Conservation (phyloP, 2,888 invertebrate species). For the Dryadula phaetusa region DNA sequence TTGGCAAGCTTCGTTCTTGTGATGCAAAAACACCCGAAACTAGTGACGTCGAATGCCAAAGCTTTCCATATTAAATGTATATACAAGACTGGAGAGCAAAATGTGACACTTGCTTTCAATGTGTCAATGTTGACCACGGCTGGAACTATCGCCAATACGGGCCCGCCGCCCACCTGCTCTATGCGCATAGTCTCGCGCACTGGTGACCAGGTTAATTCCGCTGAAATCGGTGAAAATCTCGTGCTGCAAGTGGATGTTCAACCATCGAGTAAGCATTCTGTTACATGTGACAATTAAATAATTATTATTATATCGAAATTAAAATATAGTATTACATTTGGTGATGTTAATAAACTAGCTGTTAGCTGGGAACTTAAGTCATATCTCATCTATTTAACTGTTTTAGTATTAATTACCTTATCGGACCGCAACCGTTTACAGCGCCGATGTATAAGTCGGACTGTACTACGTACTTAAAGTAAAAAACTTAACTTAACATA, state of each 20-base stretch:
- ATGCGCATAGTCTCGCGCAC: constrained; percentile 95
- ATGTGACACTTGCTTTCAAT: constrained; percentile 96
- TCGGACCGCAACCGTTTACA: too few species aligned
- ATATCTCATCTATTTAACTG: too few species aligned
- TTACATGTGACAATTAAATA: too few species aligned
- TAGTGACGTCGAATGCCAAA: constrained; percentile 96
- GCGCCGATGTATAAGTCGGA: too few species aligned
- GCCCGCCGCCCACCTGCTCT: constrained; percentile 95
- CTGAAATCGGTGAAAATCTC: constrained; percentile 95
- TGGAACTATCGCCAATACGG: constrained; percentile 97
- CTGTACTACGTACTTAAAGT: too few species aligned
- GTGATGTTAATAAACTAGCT: too few species aligned
- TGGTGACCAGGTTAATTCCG: constrained; percentile 94
- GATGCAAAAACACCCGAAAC: constrained; percentile 97
- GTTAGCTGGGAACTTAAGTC: too few species aligned
- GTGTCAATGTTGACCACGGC: constrained; percentile 98
- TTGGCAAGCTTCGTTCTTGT: constrained; percentile 96
- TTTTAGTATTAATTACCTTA: too few species aligned
- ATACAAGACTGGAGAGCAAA: constrained; percentile 96
- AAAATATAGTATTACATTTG: too few species aligned
- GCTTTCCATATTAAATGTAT: constrained; percentile 98
- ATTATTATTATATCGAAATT: too few species aligned
- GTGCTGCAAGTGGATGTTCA: constrained; percentile 94
- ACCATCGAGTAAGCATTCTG: constrained; percentile 85
- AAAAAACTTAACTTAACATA: too few species aligned